Percentiles rank a stretch among this genome's conserved stretches.
These are phyloP conservation scores for Helostoma temminkii DNA, from an alignment of 2,797 vertebrate genomes.

Conservation along the genomic window DNA sequence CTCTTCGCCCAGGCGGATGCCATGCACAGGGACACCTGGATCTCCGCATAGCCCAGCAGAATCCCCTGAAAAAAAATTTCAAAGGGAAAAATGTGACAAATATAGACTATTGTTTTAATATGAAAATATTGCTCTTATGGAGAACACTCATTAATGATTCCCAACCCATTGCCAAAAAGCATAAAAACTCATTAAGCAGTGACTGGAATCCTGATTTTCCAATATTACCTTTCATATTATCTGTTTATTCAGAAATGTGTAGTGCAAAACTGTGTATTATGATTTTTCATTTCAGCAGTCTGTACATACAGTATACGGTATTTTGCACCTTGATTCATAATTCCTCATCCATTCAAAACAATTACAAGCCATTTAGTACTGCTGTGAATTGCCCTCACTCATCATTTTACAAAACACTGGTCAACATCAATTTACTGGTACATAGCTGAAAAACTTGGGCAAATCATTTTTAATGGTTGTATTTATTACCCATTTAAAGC, in stretches of 20 bases:
- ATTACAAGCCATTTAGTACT: constrained; percentile 35
- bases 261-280: constrained; percentile 12
- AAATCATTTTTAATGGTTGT: constrained; percentile 50
- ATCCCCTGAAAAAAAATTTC: constrained; percentile 81
- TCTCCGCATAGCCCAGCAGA: constrained; percentile 91
- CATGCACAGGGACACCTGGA: constrained; percentile 92
- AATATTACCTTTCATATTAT: constrained; percentile 13
- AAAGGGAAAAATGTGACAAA: neutral
- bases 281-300: constrained; percentile 30
- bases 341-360: constrained; percentile 31
- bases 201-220: constrained; percentile 8
- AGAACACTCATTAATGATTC: constrained; percentile 12
- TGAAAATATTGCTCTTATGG: neutral
- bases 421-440: constrained; percentile 43
- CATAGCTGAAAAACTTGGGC: constrained; percentile 42
- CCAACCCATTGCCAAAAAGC: neutral
- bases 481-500: constrained; percentile 61
- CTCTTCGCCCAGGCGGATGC: constrained; percentile 93
- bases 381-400: neutral
- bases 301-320: neutral
- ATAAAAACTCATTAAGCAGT: constrained; percentile 8
- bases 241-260: constrained; percentile 27
- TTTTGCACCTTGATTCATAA: constrained; percentile 14
- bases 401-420: constrained; percentile 34
- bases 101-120: neutral